Evolutionary conservation across 2,888 invertebrate species (phyloP).

Genomic region (Eilema sororculum): DNA sequence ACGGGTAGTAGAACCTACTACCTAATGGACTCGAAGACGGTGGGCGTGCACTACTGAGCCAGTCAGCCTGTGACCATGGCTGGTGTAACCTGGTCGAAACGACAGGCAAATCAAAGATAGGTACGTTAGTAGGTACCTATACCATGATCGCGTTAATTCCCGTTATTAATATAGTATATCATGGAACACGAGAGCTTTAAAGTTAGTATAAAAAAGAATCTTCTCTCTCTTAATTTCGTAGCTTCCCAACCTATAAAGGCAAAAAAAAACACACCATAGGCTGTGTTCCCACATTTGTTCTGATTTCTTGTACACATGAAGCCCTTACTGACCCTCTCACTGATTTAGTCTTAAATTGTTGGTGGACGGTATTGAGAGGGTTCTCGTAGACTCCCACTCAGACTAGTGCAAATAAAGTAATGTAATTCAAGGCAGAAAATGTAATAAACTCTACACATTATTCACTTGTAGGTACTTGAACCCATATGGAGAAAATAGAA

Average conservation of each 20-base stretch:
- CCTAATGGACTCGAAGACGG: no score
- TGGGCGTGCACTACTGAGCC: no score
- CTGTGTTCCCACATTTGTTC: conserved; percentile 8
- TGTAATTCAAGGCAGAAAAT: not conserved
- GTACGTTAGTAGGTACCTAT: no score
- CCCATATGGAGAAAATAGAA: not conserved
- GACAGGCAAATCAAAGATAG: no score
- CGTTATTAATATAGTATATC: no score
- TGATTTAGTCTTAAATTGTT: not conserved
- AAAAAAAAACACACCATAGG: not conserved
- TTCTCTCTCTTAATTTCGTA: not conserved
- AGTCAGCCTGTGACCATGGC: no score
- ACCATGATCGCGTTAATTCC: no score
- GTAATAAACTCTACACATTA: conserved; percentile 7
- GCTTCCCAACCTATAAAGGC: not conserved
- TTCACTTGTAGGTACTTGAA: not conserved
- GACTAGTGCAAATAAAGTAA: not conserved
- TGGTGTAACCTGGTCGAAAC: no score
- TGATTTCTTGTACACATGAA: conserved; percentile 8
- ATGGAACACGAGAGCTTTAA: no score
- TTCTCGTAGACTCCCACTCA: not conserved
- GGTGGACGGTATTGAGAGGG: not conserved
- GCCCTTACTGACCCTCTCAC: conserved; percentile 1
- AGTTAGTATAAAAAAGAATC: not conserved
- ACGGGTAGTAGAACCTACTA: no score